Percentiles rank a stretch among this genome's conserved stretches.
These are phyloP conservation scores for Gallinago undulata DNA, from an alignment of 2,113 vertebrate genomes.

Conservation along the genomic window DNA sequence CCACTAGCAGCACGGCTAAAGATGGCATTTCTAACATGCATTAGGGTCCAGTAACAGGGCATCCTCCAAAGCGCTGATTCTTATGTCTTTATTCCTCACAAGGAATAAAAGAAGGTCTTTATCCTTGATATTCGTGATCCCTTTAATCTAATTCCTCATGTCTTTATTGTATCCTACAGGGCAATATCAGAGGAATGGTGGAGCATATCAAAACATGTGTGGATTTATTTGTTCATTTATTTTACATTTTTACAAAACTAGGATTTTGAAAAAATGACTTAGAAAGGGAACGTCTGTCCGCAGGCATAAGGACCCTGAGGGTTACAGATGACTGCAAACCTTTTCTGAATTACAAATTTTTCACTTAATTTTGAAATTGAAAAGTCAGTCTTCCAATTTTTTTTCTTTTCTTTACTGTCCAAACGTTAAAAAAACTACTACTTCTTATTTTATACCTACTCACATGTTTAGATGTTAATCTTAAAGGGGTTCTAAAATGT, in stretches of 20 bases:
- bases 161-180: background rate
- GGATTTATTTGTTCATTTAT: background rate
- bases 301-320: background rate
- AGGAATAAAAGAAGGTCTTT: background rate
- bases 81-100: background rate
- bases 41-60: background rate
- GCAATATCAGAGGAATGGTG: background rate
- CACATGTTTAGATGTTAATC: background rate
- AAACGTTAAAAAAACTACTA: background rate
- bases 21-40: background rate
- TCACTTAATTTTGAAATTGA: background rate
- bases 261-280: background rate
- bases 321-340: background rate
- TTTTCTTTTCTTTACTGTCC: background rate
- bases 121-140: background rate
- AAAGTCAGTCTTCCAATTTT: background rate
- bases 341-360: conserved; percentile 6
- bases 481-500: background rate
- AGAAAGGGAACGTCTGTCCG: background rate
- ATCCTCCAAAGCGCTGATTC: background rate
- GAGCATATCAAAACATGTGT: background rate
- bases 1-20: background rate
- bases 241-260: background rate
- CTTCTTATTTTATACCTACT: background rate
- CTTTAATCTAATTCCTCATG: background rate